phyloP scores from a whole-genome alignment of 1,140 invertebrate genomes.

The Campoletis sonorensis region DNA sequence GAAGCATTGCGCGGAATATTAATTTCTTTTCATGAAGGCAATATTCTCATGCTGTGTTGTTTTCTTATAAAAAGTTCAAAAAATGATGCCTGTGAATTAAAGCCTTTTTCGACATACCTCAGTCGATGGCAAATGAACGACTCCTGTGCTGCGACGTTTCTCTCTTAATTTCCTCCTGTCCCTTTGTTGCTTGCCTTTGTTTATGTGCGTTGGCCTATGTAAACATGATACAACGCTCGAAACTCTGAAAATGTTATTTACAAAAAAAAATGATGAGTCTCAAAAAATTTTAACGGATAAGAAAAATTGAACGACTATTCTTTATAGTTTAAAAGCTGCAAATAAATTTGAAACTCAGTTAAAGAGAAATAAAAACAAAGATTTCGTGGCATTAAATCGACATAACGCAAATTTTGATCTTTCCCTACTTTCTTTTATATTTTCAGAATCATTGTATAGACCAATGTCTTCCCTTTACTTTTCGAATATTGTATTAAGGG shows the following conservation, averaged over 20 bases:
- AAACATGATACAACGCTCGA: slow-evolving; percentile 63
- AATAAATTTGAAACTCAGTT: neutral
- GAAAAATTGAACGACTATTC: neutral
- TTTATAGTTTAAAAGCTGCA: neutral
- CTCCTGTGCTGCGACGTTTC: slow-evolving; percentile 81
- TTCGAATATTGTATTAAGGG: neutral
- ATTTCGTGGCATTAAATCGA: neutral
- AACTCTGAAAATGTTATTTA: slow-evolving; percentile 56
- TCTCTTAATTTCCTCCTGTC: slow-evolving; percentile 81
- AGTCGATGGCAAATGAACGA: slow-evolving; percentile 81
- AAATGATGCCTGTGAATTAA: neutral
- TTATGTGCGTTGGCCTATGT: slow-evolving; percentile 77
- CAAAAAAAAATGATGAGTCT: neutral
- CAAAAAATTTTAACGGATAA: neutral
- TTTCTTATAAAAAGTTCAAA: neutral
- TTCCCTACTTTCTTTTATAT: neutral
- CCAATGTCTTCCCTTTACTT: no score
- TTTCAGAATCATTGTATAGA: no score
- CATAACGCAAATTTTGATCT: no score
- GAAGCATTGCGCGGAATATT: no score
- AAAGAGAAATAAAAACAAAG: neutral
- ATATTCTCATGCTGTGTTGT: neutral
- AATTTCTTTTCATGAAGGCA: no score
- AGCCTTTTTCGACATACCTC: slow-evolving; percentile 71
- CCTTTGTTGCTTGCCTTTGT: slow-evolving; percentile 79